Base-by-base conservation (phyloP, 2,888 invertebrate genomes). In the Leptinotarsa juncta region DNA sequence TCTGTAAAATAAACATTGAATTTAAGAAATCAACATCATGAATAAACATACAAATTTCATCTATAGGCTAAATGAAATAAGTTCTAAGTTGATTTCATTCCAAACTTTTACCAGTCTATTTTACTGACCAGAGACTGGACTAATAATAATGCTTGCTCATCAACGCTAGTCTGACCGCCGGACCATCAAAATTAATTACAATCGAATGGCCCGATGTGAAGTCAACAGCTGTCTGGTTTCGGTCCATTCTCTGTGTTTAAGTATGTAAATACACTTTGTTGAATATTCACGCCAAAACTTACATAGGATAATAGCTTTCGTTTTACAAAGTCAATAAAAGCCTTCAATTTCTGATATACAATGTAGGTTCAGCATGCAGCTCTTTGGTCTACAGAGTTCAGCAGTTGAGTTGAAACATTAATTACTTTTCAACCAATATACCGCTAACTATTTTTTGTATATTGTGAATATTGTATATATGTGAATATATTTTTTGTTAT, bases 131-230 rank as follows among this genome's bases (percentile, higher is more conserved):
- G 78, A 81, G 83, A 82, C 81, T 82, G 82, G 81, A 83, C 83
- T 83, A 83, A 82, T 83, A 84, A 83, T 83, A 83, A 82, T 82
- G 83, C 79, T 80, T 80, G 82, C 80, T 82, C 84, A 83, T 83
- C 82, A 80, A 80, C 81, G 81, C 81, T 79, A 79, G 80, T 81
- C 78, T 82, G 69, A 53, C 55, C 60, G 48, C 14, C 71, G 26
- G 82, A 82, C 83, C 83, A 84, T 84, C 82, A 78, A 83, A 84
- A 85, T 85, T 85, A 85, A 85, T 85, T 84, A 84, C 84, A 82
- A 83, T 83, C 82, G 83, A 83, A 85, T 85, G 81, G 83, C 79
- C 80, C 77, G 74, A 79, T 81, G 82, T 79, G 82, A 80, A 80
- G 78, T 78, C 78, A 80, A 82, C 84, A 84, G 82, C 83, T 83